Base-by-base conservation (phyloP, 2,113 vertebrate species). In the Alethe diademata region DNA sequence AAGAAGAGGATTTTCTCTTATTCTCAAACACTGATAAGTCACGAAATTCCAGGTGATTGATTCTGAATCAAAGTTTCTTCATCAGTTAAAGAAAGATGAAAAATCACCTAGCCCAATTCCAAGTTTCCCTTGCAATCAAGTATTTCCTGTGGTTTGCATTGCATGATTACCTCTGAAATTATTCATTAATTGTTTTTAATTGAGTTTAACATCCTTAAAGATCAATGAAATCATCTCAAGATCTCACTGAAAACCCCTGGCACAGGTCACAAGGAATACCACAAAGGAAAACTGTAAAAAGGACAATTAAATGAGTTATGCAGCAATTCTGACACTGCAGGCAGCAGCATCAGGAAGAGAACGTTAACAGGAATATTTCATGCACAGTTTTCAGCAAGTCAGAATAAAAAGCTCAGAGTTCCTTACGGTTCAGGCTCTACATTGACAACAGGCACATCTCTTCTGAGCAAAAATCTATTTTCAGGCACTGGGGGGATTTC, bases 401-500 rank as follows among this genome's bases (percentile, higher is more conserved):
- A 73, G 33, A 26, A 66, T 8, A 93, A 61, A 92, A 88, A 90
- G 50, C 57, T 84, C 3, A 5, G 14, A 24, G 51, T 31, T 85
- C 86, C 98, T 98, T 97, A 99, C 99, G 94, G 97, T 92, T 99
- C 98, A 35, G 98, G 97, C 43, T 98, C 98, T 62, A 97, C 94
- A n/a, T 93, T 97, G 96, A 98, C 97, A 35, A 95, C 95, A 24
- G 99, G 99, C 93, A 98, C 96, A 91, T 99, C 99, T 95, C 98
- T 98, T 89, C 99, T 98, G 20, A 99, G 98, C 90, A 99, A 97
- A 96, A 99, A 99, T 36, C 99, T 98, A 58, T 99, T 99, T 97
- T 99, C 99, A 25, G 99, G 99, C 90, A 99, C 99, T 7, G 99
- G 99, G 66, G 99, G 99, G 86, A 99, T 99, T 96, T 99, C 99